Evolutionary conservation across 2,797 vertebrate species (phyloP).

Genomic region (Luscinia luscinia): DNA sequence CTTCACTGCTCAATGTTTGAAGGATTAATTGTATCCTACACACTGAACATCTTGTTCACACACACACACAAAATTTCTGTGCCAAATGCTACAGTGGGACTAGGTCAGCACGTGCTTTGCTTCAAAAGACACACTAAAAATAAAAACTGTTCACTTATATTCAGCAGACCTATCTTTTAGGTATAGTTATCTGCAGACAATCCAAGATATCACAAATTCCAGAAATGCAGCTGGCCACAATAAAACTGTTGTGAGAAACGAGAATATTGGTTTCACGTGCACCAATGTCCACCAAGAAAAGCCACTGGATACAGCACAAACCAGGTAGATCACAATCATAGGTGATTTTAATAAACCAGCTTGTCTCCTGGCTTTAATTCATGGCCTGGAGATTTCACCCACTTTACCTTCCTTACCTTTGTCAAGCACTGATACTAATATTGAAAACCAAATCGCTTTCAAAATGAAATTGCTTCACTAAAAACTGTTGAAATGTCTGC

Average conservation of each 20-base stretch:
- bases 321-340: not conserved
- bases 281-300: fast-evolving
- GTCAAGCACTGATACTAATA: not conserved
- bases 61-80: not conserved
- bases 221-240: not conserved
- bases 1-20: not conserved
- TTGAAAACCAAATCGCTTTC: fast-evolving
- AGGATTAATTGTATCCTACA: not conserved
- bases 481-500: not conserved
- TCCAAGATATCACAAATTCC: not conserved
- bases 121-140: not conserved
- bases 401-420: not conserved
- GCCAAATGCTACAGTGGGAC: not conserved
- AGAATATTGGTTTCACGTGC: not conserved
- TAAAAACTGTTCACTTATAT: not conserved
- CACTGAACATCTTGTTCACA: not conserved
- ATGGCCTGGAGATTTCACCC: fast-evolving
- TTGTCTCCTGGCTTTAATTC: not conserved
- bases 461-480: not conserved
- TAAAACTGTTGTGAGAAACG: fast-evolving
- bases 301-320: fast-evolving
- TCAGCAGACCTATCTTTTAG: not conserved
- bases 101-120: fast-evolving
- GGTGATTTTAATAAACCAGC: not conserved
- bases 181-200: not conserved